Base-by-base conservation (phyloP, 1,140 invertebrate species). In the Drosophila navojoa region DNA sequence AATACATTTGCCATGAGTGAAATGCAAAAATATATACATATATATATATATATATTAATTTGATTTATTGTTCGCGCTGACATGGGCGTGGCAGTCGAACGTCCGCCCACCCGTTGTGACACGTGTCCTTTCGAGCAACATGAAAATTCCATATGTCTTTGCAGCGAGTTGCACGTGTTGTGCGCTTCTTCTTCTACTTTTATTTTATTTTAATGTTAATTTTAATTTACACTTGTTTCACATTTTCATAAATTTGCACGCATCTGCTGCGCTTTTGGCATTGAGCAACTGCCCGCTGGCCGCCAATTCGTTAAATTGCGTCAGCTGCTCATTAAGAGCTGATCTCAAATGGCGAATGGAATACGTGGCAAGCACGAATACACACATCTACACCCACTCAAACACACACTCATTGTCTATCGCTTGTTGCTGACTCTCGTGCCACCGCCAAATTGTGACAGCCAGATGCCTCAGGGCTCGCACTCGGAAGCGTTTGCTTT, bases 31-130 rank as follows among this genome's bases (percentile, higher is more conserved):
- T 71, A 87, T 89, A 79, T 87, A 82, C n/a, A n/a, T n/a, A n/a
- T n/a, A n/a, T n/a, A n/a, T n/a, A 38, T 9, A 69, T 71, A 87
- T 89, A 79, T 87, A 82, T 86, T 82, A 87, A 79, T 89, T 89
- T 75, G 79, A 85, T 87, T 89, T 89, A 79, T 79, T 82, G 72
- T 87, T 38, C 11, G 35, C 68, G 67, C 54, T 75, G 68, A 40
- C 35, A 58, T 53, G 77, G 58, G 61, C 52, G 62, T 63, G 49
- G 52, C 44, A 10, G 45, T 27, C 27, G 50, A 6, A 29, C 19
- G 19, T 22, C 19, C 19, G 19, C 19, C 19, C 19, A 29, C 13
- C 25, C 35, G 50, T 58, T 47, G 29, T 58, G 82, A 82, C 82
- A 87, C 82, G 79, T 89, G 82, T 89, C 11, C 35, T 82, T 71